phyloP scores from a whole-genome alignment of 1,140 invertebrate species.

The Drosophila sproati region DNA sequence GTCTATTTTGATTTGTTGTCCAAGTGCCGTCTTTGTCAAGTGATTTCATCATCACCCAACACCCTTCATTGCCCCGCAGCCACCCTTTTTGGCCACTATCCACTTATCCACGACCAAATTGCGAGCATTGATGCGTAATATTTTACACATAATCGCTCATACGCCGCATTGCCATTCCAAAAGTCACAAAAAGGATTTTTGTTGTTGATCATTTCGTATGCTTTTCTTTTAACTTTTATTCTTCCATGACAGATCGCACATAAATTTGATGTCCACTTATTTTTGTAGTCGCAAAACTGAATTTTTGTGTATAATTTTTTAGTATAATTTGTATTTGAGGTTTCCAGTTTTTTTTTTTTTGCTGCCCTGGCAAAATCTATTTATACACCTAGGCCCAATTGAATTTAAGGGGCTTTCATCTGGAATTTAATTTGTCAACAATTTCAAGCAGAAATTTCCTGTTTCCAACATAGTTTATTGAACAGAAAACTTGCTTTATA shows the following conservation, averaged over 20 bases:
- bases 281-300: background rate
- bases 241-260: conserved; percentile 64
- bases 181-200: conserved; percentile 26
- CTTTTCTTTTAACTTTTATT: conserved; percentile 61
- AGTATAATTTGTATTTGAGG: background rate
- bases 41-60: conserved; percentile 52
- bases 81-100: conserved; percentile 10
- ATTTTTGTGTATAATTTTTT: conserved; percentile 15
- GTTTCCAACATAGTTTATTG: conserved; percentile 19
- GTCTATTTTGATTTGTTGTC: conserved; percentile 83
- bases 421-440: conserved; percentile 47
- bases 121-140: conserved; percentile 72
- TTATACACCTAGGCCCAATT: conserved; percentile 21
- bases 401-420: conserved; percentile 13
- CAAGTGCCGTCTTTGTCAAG: conserved; percentile 69
- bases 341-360: conserved; percentile 20
- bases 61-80: background rate
- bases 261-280: conserved; percentile 50
- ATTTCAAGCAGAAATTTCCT: conserved; percentile 24
- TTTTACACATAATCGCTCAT: conserved; percentile 79
- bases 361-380: conserved; percentile 26
- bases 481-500: conserved; percentile 17
- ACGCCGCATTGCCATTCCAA: conserved; percentile 50
- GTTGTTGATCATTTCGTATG: conserved; percentile 14
- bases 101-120: conserved; percentile 1